Evolutionary conservation across 1,140 invertebrate genomes (phyloP).

Genomic region (Panulirus ornatus): DNA sequence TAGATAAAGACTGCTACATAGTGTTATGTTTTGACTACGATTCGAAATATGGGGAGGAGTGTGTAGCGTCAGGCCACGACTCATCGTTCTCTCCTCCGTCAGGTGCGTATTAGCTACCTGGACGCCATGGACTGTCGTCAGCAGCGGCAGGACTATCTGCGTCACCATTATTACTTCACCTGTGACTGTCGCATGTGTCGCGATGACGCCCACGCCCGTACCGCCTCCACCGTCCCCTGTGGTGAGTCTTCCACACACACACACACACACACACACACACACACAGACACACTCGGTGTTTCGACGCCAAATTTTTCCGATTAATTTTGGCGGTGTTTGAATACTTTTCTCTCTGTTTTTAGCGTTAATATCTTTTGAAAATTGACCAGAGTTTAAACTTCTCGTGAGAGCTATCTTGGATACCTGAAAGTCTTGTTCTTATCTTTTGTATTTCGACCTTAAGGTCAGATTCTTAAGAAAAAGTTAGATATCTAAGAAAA

Average conservation of each 20-base stretch:
- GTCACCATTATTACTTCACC: slow-evolving; percentile 39
- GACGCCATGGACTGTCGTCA: slow-evolving; percentile 41
- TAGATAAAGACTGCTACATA: no score
- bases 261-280: slow-evolving; percentile 34
- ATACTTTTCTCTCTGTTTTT: neutral
- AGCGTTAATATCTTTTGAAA: neutral
- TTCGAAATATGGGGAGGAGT: neutral
- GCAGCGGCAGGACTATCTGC: slow-evolving; percentile 22
- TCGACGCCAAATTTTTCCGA: neutral
- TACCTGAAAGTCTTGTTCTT: neutral
- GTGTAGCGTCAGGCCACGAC: neutral
- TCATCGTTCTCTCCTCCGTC: neutral
- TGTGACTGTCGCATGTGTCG: slow-evolving; percentile 63
- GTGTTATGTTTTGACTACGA: no score
- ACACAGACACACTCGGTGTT: slow-evolving; percentile 7
- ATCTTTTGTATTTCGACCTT: neutral
- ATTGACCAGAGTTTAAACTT: no score
- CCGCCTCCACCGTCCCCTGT: slow-evolving; percentile 36
- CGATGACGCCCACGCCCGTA: slow-evolving; percentile 14
- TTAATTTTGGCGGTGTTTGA: neutral
- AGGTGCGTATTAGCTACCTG: slow-evolving; percentile 57
- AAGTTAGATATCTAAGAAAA: no score
- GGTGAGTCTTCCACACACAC: slow-evolving; percentile 27
- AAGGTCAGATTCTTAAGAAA: no score
- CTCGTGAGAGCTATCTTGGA: no score